Evolutionary conservation across 2,113 vertebrate species (phyloP).

Genomic region (Pungitius pungitius): DNA sequence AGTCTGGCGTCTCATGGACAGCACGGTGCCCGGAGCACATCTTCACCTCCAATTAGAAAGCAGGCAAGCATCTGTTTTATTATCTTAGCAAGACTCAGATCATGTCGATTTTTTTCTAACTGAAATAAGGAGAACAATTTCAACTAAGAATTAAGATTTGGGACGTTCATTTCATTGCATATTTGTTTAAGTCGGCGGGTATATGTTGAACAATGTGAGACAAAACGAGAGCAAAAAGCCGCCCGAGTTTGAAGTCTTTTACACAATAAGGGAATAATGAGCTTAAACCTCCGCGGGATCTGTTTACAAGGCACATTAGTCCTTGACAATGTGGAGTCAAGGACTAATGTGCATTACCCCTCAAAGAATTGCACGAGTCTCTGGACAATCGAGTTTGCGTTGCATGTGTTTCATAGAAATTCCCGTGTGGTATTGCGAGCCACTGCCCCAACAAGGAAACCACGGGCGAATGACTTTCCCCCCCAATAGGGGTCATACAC

Average conservation of each 20-base stretch:
- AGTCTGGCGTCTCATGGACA: slow-evolving; percentile 32
- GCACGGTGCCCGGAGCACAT: slow-evolving; percentile 43
- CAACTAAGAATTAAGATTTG: background rate
- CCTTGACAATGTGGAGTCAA: slow-evolving; percentile 39
- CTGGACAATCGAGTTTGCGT: background rate
- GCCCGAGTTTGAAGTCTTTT: background rate
- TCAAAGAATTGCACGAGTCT: background rate
- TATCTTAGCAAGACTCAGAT: too few species aligned
- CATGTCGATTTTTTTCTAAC: too few species aligned
- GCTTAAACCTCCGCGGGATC: slow-evolving; percentile 27
- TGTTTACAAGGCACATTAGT: slow-evolving; percentile 11
- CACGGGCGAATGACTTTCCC: background rate
- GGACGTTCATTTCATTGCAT: background rate
- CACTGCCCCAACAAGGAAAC: slow-evolving; percentile 4
- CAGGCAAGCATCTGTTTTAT: too few species aligned
- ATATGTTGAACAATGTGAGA: background rate
- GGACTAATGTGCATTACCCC: slow-evolving; percentile 20
- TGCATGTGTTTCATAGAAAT: background rate
- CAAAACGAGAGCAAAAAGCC: slow-evolving; percentile 18
- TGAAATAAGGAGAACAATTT: too few species aligned
- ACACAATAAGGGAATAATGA: slow-evolving; percentile 40
- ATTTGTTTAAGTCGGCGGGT: background rate
- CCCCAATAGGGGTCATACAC: background rate
- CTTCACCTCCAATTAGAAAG: slow-evolving; percentile 59
- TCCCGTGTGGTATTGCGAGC: background rate